Evolutionary conservation across 2,113 vertebrate species (phyloP), one percentile per base, ranked within the genome.

Genomic region (Crypturellus undulatus): DNA sequence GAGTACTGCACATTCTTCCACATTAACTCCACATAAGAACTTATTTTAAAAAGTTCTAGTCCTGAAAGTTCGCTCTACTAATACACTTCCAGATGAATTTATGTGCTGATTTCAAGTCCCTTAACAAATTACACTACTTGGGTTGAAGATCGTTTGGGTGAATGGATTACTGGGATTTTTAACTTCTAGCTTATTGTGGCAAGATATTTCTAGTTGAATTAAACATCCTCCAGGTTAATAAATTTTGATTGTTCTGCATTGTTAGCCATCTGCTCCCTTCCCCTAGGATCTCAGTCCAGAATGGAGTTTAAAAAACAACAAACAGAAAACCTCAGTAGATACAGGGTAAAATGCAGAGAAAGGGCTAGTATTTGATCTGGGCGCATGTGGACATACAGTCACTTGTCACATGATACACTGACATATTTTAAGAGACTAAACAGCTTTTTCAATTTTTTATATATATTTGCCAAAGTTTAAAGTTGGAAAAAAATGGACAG

Each of bases 231-330:
- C 36, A 80, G 82, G 75, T 47, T 95, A 85, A 96, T 63, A 65
- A 79, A 79, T 51, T 87, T 87, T 92, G 73, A 91, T 88, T 63
- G 21, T 6, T 93, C 45, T 80, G 32, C 28, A 65, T 18, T 83
- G 68, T 85, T 80, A 94, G 13, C 72, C 76, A 90, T 93, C 95
- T 96, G 92, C 15, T 93, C 30, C 54, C 8, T 54, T 38, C 30
- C 63, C 62, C n/a, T 65, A 18, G 47, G 80, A 81, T 87, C 24
- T 9, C 15, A 62, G 52, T 79, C 38, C 38, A 76, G 52, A 60
- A 80, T 4, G 19, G 38, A 81, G n/a, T 19, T 72, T 76, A 79
- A 91, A 92, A 94, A 36, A 51, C 32, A 84, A n/a, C 32, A 87
- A 77, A 47, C 12, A 1, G 1, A 84, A 58, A 4, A 3, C 45